These are phyloP conservation scores for Leuciscus waleckii DNA, from an alignment of 2,797 vertebrate species.

Conservation along the genomic window DNA sequence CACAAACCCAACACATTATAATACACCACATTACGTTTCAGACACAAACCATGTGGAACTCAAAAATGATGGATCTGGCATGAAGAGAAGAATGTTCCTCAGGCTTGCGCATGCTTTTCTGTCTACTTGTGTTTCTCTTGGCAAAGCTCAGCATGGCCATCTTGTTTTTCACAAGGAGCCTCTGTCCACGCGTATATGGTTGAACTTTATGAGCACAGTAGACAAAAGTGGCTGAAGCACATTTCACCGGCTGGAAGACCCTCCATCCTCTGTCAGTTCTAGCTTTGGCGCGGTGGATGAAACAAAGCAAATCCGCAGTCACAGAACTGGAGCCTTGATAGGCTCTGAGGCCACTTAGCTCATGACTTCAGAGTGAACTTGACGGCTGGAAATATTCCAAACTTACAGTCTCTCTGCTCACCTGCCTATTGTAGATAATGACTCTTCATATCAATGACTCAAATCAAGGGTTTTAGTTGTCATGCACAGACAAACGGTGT, in stretches of 20 bases:
- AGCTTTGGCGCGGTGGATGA: conserved; percentile 43
- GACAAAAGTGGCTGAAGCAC: conserved; percentile 65
- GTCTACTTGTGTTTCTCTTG: conserved; percentile 64
- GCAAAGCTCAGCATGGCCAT: conserved; percentile 62
- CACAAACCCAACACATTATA: conserved; percentile 58
- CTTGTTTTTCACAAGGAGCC: conserved; percentile 66
- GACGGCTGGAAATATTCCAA: conserved; percentile 53
- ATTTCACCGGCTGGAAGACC: conserved; percentile 59
- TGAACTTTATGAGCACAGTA: conserved; percentile 63
- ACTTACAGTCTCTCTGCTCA: conserved; percentile 24
- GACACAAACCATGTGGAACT: conserved; percentile 64
- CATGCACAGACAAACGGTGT: neutral
- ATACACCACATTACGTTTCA: conserved; percentile 59
- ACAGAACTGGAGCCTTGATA: conserved; percentile 40
- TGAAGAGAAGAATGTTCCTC: conserved; percentile 60
- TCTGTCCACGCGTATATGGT: conserved; percentile 66
- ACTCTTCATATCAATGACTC: conserved; percentile 22
- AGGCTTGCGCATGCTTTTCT: conserved; percentile 60
- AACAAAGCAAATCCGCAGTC: conserved; percentile 54
- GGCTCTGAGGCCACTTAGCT: conserved; percentile 57
- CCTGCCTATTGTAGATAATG: conserved; percentile 37
- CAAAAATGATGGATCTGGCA: conserved; percentile 64
- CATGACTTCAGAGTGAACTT: conserved; percentile 57
- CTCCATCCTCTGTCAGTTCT: conserved; percentile 56
- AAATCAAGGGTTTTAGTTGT: neutral